Conservation (phyloP, 2,888 invertebrate genomes). For the Lutraria lutraria region DNA sequence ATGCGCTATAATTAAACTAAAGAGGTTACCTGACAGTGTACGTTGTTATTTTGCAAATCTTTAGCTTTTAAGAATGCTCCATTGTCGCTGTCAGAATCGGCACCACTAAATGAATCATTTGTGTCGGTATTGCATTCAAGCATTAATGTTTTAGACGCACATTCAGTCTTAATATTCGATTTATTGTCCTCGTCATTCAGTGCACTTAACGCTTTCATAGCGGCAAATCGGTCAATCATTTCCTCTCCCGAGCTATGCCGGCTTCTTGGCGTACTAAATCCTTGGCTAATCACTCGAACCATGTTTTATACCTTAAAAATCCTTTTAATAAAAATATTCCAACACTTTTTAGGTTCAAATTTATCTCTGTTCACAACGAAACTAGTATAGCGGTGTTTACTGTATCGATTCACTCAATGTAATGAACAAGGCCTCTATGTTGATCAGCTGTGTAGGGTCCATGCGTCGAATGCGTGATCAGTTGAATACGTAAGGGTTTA, state of each 20-base stretch:
- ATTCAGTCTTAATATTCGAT: slow-evolving; percentile 34
- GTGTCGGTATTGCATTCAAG: slow-evolving; percentile 67
- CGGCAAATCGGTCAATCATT: slow-evolving; percentile 73
- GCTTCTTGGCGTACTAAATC: slow-evolving; percentile 76
- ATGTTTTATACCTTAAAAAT: slow-evolving; percentile 56
- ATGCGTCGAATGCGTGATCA: slow-evolving; percentile 66
- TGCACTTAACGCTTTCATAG: slow-evolving; percentile 69
- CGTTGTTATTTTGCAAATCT: slow-evolving; percentile 39
- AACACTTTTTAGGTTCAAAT: neutral
- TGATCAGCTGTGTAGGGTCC: slow-evolving; percentile 63
- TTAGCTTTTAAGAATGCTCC: slow-evolving; percentile 15
- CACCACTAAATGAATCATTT: slow-evolving; percentile 68
- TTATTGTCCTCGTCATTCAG: slow-evolving; percentile 56
- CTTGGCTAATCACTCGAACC: slow-evolving; percentile 76
- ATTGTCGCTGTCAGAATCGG: slow-evolving; percentile 62
- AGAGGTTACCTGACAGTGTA: slow-evolving; percentile 55
- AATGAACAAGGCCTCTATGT: slow-evolving; percentile 34
- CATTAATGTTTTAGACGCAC: slow-evolving; percentile 50
- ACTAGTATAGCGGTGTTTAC: slow-evolving; percentile 37
- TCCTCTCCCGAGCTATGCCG: slow-evolving; percentile 79
- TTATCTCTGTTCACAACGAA: neutral
- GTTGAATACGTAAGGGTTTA: slow-evolving; percentile 55
- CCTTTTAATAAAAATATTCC: neutral
- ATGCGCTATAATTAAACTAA: slow-evolving; percentile 55
- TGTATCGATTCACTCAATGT: slow-evolving; percentile 54